Percentiles rank a stretch among this genome's conserved stretches.
Conservation (phyloP, 2,113 vertebrate genomes). For the Delphinapterus leucas region DNA sequence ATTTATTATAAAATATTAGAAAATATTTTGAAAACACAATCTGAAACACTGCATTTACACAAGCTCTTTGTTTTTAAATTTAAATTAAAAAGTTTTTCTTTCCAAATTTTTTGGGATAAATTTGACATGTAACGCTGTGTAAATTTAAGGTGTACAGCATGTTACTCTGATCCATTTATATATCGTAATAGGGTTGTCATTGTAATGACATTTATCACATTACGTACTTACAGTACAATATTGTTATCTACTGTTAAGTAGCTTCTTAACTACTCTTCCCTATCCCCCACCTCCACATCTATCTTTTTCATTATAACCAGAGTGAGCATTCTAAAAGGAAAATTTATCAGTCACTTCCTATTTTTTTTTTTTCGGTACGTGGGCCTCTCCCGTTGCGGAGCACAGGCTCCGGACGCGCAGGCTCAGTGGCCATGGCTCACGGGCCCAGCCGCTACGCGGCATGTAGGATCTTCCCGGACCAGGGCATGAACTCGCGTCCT, state of each 20-base stretch:
- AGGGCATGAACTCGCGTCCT: rapidly evolving
- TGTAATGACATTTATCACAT: background rate
- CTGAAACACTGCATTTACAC: background rate
- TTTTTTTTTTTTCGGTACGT: background rate
- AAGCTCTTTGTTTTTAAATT: background rate
- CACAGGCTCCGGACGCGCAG: no score
- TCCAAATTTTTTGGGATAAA: background rate
- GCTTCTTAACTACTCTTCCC: background rate
- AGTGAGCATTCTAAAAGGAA: background rate
- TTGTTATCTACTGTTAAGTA: background rate
- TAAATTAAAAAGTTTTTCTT: background rate
- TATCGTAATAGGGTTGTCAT: background rate
- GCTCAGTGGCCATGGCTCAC: no score
- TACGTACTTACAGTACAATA: background rate
- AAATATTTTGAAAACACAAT: background rate
- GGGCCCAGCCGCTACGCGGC: no score
- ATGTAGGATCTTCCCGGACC: no score
- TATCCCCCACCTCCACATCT: background rate
- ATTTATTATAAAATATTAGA: background rate
- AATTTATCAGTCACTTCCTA: background rate
- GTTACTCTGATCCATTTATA: background rate
- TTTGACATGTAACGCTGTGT: background rate
- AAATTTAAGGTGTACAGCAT: background rate
- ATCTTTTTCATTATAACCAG: conserved; percentile 15
- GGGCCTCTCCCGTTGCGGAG: no score